These are phyloP conservation scores for Zoanthus sociatus DNA, from an alignment of 92 coral and sea anemone genomes.

Conservation along the genomic window DNA sequence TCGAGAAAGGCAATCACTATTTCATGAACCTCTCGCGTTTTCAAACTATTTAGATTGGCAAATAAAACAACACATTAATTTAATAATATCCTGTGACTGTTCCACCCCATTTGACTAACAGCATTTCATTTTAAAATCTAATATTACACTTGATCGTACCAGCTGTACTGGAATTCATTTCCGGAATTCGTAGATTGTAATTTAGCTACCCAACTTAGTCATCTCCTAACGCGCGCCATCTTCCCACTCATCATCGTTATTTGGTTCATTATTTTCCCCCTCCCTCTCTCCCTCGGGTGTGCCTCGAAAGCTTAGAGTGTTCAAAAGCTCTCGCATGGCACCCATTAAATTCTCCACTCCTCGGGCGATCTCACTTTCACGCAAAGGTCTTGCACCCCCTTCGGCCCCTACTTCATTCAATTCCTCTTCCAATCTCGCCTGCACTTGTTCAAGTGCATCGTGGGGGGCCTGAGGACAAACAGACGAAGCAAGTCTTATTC, in stretches of 20 bases:
- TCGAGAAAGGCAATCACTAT: too few relatives aligned
- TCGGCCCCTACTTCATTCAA: slow-evolving; percentile 79
- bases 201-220: background rate
- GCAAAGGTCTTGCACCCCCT: slow-evolving; percentile 87
- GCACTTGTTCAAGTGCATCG: slow-evolving; percentile 58
- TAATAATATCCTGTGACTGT: too few relatives aligned
- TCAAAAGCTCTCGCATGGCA: slow-evolving; percentile 96
- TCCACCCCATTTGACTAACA: too few relatives aligned
- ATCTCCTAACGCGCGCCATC: slow-evolving; percentile 39
- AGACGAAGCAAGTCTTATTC: background rate
- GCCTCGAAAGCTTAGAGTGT: slow-evolving; percentile 90
- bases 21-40: too few relatives aligned
- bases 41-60: too few relatives aligned
- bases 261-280: slow-evolving; percentile 69
- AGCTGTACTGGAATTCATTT: too few relatives aligned
- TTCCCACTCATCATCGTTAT: slow-evolving; percentile 69
- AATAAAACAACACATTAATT: too few relatives aligned
- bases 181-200: too few relatives aligned
- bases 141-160: too few relatives aligned
- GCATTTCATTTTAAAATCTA: too few relatives aligned
- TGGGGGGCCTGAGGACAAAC: slow-evolving; percentile 63
- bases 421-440: slow-evolving; percentile 64
- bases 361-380: slow-evolving; percentile 88
- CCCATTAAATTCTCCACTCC: slow-evolving; percentile 95
- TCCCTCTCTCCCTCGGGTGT: slow-evolving; percentile 74